Percentiles rank a stretch among this genome's conserved stretches.
Evolutionary conservation across 2,113 vertebrate species (phyloP).

Genomic region (Myrmecophaga tridactyla): DNA sequence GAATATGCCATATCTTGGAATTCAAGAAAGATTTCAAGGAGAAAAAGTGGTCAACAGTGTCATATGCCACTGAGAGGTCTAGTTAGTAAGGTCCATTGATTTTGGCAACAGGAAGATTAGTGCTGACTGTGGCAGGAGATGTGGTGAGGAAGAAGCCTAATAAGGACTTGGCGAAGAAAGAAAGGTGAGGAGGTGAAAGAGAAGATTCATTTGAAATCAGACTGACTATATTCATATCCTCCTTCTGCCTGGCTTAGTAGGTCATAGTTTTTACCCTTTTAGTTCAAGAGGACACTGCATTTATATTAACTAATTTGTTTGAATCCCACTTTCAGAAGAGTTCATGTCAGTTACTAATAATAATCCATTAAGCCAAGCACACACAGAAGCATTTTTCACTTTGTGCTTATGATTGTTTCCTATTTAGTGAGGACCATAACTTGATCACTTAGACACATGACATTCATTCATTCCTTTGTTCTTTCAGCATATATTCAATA

Average conservation of each 20-base stretch:
- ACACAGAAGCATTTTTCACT: neutral
- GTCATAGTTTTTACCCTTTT: constrained; percentile 18
- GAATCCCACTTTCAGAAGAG: neutral
- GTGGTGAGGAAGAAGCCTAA: neutral
- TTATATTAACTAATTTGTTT: neutral
- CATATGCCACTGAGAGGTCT: neutral
- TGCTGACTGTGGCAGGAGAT: neutral
- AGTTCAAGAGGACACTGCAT: neutral
- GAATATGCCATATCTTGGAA: neutral
- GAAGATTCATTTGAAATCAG: neutral
- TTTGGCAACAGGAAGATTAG: neutral
- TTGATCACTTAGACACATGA: neutral
- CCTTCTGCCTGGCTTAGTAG: neutral
- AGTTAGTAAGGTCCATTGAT: neutral
- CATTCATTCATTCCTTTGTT: neutral
- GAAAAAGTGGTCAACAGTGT: neutral
- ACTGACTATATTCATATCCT: neutral
- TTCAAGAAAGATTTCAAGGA: neutral
- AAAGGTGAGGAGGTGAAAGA: constrained; percentile 33
- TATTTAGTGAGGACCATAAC: neutral
- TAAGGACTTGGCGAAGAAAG: neutral
- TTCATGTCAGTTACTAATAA: neutral
- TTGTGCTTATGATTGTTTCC: neutral
- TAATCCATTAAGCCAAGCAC: neutral
- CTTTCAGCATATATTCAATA: neutral